These are phyloP conservation scores for Synanthedon vespiformis DNA, from an alignment of 2,888 invertebrate genomes.

Conservation along the genomic window DNA sequence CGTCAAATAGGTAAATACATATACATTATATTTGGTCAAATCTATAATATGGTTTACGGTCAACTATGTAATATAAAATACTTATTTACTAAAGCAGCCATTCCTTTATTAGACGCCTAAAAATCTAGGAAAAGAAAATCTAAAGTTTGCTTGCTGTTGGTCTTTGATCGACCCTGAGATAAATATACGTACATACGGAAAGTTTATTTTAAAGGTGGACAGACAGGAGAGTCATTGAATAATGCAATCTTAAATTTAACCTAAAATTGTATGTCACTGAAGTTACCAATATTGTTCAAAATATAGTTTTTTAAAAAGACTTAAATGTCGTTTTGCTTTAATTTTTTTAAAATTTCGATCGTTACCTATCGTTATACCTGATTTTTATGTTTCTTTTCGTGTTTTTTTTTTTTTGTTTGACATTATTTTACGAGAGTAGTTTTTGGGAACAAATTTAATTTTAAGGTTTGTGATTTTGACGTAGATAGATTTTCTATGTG, in stretches of 20 bases:
- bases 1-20: no score
- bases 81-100: no score
- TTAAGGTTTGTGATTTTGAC: constrained; percentile 64
- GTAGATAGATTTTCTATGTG: constrained; percentile 58
- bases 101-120: no score
- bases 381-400: constrained; percentile 39
- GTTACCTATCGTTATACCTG: constrained; percentile 66
- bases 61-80: no score
- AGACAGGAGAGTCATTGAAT: constrained; percentile 7
- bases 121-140: no score
- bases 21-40: no score
- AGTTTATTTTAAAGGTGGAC: constrained; percentile 30
- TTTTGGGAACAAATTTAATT: constrained; percentile 61
- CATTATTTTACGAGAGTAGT: constrained; percentile 47
- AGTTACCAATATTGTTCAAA: constrained; percentile 69
- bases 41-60: no score
- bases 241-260: background rate
- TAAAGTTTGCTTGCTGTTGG: no score
- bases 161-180: background rate
- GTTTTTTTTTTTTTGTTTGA: constrained; percentile 47
- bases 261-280: constrained; percentile 22
- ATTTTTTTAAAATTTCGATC: constrained; percentile 42
- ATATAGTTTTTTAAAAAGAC: constrained; percentile 42
- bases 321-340: constrained; percentile 55
- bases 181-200: background rate